phyloP scores from a whole-genome alignment of 2,888 invertebrate species.

The Heliconius charithonia region DNA sequence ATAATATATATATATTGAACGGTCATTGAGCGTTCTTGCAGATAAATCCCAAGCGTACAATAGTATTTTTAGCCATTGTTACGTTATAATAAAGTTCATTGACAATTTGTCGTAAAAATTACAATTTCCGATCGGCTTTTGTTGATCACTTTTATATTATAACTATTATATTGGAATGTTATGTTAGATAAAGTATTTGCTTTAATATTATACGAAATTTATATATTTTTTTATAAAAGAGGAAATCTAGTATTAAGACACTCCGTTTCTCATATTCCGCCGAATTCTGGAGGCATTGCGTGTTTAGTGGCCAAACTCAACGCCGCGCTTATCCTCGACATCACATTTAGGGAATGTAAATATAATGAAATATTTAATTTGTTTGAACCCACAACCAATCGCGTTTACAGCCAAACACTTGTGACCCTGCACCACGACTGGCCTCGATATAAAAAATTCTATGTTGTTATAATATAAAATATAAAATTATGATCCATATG shows the following conservation, averaged over 20 bases:
- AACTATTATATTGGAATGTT: conserved; percentile 13
- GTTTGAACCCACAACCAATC: no score
- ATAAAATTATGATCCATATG: no score
- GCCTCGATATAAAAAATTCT: no score
- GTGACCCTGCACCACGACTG: no score
- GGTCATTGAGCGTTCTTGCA: conserved; percentile 24
- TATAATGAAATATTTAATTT: no score
- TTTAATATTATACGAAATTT: neutral
- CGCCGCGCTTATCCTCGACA: no score
- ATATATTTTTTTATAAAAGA: neutral
- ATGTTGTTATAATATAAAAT: neutral
- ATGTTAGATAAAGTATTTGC: neutral
- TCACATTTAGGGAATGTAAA: no score
- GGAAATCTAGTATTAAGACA: no score
- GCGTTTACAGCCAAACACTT: no score
- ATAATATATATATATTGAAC: neutral
- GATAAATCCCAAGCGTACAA: conserved; percentile 36
- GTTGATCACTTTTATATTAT: conserved; percentile 23
- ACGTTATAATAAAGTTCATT: conserved; percentile 34
- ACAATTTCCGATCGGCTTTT: conserved; percentile 43
- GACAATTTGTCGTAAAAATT: conserved; percentile 40
- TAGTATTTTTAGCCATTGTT: conserved; percentile 35
- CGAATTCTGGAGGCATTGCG: no score
- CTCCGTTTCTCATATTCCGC: no score
- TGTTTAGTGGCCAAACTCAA: no score